Evolutionary conservation across 1,140 invertebrate species (phyloP), one percentile per base, ranked within the genome.

Genomic region (Lethrus apterus): DNA sequence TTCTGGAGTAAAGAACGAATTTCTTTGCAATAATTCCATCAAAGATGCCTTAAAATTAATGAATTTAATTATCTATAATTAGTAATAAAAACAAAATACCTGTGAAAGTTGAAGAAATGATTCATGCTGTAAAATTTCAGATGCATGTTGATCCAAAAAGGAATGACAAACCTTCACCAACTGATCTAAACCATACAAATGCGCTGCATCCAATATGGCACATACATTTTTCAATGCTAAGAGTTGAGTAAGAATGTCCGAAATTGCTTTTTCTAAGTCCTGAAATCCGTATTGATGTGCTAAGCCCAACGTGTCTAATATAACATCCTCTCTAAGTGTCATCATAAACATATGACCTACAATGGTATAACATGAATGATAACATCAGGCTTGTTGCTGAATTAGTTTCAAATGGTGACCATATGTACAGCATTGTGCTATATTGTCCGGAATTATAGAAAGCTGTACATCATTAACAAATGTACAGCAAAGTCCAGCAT

Each of bases 1-100:
- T 72, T 99, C 95, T 3, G 84, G 80, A 0, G 90, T 93, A 74
- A 89, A 98, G 70, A 98, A 98, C 1, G 93, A 97, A 70, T 98
- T 89, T 38, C 93, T 73, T 35, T 82, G 77, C 24, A 98, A 75
- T n/a, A 98, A 72, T 62, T 90, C 84, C 55, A 81, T 80, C 13
- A 93, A 62, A 2, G 86, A 84, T 60, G 76, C 75, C 74, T 86
- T 55, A 45, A 70, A 34, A 34, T 11, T n/a, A 4, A 11, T 32
- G n/a, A n/a, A 32, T 4, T 11, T 7, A 33, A 7, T 33, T 2
- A 10, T 33, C 9, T 3, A 33, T 14, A 33, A 7, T 26, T 26
- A 26, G 24, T 7, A 26, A n/a, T 26, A n/a, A 34, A 40, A 3
- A 32, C 15, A 32, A 68, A 73, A 74, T 68, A 91, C 88, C 59